Conservation (phyloP, 2,888 invertebrate species). For the Hemistola chrysoprasaria region DNA sequence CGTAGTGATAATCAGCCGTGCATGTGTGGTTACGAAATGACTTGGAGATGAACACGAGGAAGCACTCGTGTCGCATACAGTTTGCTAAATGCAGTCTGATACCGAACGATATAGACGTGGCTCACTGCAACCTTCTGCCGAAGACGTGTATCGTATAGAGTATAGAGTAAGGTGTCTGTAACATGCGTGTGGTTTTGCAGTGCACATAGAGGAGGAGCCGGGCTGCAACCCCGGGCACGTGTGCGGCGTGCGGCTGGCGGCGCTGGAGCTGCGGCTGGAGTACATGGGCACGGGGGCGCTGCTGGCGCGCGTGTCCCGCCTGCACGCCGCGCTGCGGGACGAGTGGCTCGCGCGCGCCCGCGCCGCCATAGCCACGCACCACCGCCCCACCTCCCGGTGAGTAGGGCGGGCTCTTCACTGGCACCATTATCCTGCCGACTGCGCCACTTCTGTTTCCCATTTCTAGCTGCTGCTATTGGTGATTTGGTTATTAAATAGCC, state of each 20-base stretch:
- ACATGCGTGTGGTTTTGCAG: slow-evolving; percentile 60
- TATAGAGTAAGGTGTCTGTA: no score
- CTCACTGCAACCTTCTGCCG: no score
- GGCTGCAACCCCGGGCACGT: slow-evolving; percentile 95
- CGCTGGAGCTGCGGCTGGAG: slow-evolving; percentile 94
- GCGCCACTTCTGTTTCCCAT: neutral
- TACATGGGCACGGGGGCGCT: slow-evolving; percentile 99
- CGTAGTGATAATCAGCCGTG: no score
- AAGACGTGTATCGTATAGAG: no score
- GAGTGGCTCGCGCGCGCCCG: slow-evolving; percentile 85
- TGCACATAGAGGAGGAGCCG: slow-evolving; percentile 94
- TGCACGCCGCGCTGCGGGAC: slow-evolving; percentile 91
- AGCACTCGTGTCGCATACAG: no score
- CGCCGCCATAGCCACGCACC: slow-evolving; percentile 26
- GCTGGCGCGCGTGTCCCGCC: slow-evolving; percentile 93
- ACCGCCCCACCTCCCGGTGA: slow-evolving; percentile 36
- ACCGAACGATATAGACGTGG: no score
- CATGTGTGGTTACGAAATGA: no score
- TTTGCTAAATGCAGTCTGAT: no score
- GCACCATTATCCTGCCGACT: neutral
- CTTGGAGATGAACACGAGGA: no score
- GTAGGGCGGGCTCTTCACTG: neutral
- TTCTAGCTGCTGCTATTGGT: no score
- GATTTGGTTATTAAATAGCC: no score
- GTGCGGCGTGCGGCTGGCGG: slow-evolving; percentile 90